Conservation (phyloP, 2,113 vertebrate genomes). For the Phyllostomus discolor region DNA sequence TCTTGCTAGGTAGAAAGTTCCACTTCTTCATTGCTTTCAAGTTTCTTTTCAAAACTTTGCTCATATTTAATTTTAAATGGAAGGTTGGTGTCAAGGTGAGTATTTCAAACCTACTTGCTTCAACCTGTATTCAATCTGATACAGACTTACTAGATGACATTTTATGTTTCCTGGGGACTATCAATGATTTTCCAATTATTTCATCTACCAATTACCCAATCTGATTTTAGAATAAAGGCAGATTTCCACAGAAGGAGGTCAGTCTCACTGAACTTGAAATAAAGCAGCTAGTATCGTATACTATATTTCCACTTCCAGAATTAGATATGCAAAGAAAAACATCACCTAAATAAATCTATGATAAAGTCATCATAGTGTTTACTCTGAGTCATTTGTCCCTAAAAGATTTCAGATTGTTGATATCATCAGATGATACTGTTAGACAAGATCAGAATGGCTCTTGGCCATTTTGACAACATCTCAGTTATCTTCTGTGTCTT, state of each 20-base stretch:
- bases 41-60: constrained; percentile 8
- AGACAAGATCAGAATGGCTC: background rate
- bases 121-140: background rate
- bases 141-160: background rate
- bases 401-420: background rate
- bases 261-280: constrained; percentile 34
- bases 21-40: background rate
- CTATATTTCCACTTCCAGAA: constrained; percentile 26
- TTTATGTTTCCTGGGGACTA: background rate
- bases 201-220: background rate
- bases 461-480: background rate
- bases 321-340: constrained; percentile 42
- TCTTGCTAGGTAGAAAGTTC: background rate
- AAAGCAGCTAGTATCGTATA: background rate
- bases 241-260: background rate
- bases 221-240: constrained; percentile 18
- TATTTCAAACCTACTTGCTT: constrained; percentile 19
- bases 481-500: background rate
- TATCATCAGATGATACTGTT: background rate
- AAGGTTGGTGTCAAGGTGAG: constrained; percentile 13
- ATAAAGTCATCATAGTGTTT: background rate
- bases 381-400: background rate
- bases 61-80: constrained; percentile 1
- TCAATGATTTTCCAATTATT: background rate
- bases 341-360: constrained; percentile 3